These are phyloP conservation scores for Hesperia comma DNA, from an alignment of 2,888 invertebrate genomes.

Conservation along the genomic window DNA sequence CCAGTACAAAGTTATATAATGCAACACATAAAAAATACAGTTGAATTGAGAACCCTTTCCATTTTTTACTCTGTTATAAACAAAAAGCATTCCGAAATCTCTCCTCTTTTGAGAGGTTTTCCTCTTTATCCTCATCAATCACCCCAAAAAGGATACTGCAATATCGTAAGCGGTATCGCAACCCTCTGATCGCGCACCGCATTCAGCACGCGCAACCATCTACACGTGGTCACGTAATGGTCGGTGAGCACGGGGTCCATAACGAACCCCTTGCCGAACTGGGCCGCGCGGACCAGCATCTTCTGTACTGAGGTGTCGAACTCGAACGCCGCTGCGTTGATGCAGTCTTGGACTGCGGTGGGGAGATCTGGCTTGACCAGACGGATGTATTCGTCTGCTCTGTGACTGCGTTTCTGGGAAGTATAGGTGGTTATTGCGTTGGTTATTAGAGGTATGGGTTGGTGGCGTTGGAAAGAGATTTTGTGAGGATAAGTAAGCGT, in stretches of 20 bases:
- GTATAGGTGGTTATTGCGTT: too few species aligned
- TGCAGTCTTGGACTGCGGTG: slow-evolving; percentile 94
- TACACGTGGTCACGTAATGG: slow-evolving; percentile 93
- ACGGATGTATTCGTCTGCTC: slow-evolving; percentile 96
- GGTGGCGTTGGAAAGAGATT: too few species aligned
- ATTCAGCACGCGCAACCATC: slow-evolving; percentile 94
- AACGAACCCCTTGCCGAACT: slow-evolving; percentile 97
- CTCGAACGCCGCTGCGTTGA: slow-evolving; percentile 96
- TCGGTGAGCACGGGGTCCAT: slow-evolving; percentile 88
- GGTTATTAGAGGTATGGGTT: too few species aligned
- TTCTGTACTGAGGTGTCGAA: slow-evolving; percentile 94
- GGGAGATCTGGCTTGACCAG: slow-evolving; percentile 91
- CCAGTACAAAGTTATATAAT: too few species aligned
- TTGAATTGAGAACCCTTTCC: too few species aligned
- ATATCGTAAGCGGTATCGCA: slow-evolving; percentile 94
- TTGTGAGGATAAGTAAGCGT: too few species aligned
- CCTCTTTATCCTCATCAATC: not conserved
- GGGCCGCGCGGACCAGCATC: slow-evolving; percentile 94
- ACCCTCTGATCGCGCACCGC: slow-evolving; percentile 93
- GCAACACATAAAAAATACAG: too few species aligned
- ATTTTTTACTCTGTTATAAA: too few species aligned
- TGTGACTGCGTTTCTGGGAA: slow-evolving; percentile 91
- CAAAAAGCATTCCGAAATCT: too few species aligned
- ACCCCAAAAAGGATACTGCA: slow-evolving; percentile 89
- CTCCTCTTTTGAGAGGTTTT: too few species aligned